Conservation (phyloP, 2,888 invertebrate species). For the Agrenia bidenticulata region DNA sequence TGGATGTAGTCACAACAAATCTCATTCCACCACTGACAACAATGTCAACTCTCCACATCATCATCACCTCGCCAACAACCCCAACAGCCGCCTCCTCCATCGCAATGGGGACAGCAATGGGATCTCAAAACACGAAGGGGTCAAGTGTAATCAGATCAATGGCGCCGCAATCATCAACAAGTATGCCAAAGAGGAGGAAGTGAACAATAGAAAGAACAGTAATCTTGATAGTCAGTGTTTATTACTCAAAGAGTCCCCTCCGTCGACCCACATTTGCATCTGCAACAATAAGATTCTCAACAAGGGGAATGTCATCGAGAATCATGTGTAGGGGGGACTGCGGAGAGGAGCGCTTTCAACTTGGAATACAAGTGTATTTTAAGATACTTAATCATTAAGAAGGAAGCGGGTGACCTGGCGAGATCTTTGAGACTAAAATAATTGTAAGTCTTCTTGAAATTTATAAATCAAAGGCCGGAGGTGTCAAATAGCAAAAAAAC, state of each 20-base stretch:
- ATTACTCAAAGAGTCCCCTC: conserved; percentile 1
- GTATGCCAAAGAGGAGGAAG: conserved; percentile 18
- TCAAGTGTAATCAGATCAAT: not conserved
- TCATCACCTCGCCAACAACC: not conserved
- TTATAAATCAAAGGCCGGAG: not conserved
- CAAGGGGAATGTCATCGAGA: conserved; percentile 7
- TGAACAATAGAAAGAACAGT: conserved; percentile 10
- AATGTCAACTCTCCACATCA: not conserved
- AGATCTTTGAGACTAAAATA: too few species aligned
- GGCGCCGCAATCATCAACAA: conserved; percentile 12
- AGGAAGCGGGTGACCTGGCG: too few species aligned
- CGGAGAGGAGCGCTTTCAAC: not conserved
- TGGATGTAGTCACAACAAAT: not conserved
- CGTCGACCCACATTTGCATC: conserved; percentile 16
- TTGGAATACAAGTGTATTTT: not conserved
- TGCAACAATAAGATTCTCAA: conserved; percentile 12
- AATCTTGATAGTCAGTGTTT: not conserved
- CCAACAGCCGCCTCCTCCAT: conserved; percentile 3
- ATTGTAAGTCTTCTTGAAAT: not conserved
- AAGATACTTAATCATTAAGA: not conserved
- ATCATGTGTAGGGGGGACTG: conserved; percentile 8
- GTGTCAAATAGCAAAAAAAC: not conserved
- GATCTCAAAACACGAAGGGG: conserved; percentile 24
- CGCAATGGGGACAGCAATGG: conserved; percentile 22
- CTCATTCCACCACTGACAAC: not conserved